These are phyloP conservation scores for Acleris emargana DNA, from an alignment of 2,888 invertebrate genomes.

Conservation along the genomic window DNA sequence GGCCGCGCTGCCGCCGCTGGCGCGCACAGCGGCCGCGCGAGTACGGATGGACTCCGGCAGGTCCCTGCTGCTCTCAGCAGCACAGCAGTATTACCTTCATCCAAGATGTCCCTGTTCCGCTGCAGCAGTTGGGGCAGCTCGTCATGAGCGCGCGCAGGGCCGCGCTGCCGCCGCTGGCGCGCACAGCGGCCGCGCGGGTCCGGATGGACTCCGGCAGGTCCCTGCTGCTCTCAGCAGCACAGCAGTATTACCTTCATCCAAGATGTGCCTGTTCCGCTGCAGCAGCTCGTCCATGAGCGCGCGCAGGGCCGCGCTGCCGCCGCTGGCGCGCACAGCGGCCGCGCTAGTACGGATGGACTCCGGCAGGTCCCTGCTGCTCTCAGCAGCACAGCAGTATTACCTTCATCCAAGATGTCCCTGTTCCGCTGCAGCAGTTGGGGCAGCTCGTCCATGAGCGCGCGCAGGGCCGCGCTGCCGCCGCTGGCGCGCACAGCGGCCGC, in stretches of 20 bases:
- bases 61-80: slow-evolving; percentile 80
- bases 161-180: slow-evolving; percentile 89
- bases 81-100: slow-evolving; percentile 82
- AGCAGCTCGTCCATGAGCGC: slow-evolving; percentile 93
- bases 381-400: too few relatives aligned
- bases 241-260: slow-evolving; percentile 87
- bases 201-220: slow-evolving; percentile 94
- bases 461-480: slow-evolving; percentile 90
- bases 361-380: slow-evolving; percentile 89
- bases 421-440: slow-evolving; percentile 96
- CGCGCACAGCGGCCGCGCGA: slow-evolving; percentile 91
- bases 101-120: slow-evolving; percentile 94
- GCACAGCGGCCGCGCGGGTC: slow-evolving; percentile 92
- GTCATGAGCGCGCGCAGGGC: slow-evolving; percentile 88
- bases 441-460: slow-evolving; percentile 91
- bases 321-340: slow-evolving; percentile 88
- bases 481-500: slow-evolving; percentile 89
- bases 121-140: slow-evolving; percentile 96
- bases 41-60: slow-evolving; percentile 95
- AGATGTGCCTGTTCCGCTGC: slow-evolving; percentile 93
- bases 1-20: slow-evolving; percentile 89
- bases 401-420: slow-evolving; percentile 94
- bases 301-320: slow-evolving; percentile 89
- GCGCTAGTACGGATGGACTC: slow-evolving; percentile 95
- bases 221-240: slow-evolving; percentile 74